Percentiles rank a stretch among this genome's conserved stretches.
Conservation (phyloP, 2,888 invertebrate genomes). For the Athetis lepigone region DNA sequence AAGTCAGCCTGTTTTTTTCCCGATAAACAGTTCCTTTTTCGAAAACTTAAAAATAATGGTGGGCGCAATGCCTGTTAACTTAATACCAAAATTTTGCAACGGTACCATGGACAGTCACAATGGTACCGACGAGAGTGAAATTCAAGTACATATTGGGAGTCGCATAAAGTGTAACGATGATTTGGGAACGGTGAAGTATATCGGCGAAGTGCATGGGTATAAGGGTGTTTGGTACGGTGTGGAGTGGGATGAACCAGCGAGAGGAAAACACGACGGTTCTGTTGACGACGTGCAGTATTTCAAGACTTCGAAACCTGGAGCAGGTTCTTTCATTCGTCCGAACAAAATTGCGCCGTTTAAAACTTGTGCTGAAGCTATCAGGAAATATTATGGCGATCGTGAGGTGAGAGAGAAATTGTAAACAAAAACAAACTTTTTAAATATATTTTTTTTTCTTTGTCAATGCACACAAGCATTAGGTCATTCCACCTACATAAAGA, state of each 20-base stretch:
- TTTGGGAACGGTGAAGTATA: slow-evolving; percentile 92
- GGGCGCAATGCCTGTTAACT: slow-evolving; percentile 90
- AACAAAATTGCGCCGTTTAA: slow-evolving; percentile 94
- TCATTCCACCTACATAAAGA: slow-evolving; percentile 64
- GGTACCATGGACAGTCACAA: slow-evolving; percentile 88
- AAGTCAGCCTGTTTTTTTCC: slow-evolving; percentile 86
- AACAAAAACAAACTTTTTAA: slow-evolving; percentile 21
- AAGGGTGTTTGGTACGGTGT: slow-evolving; percentile 96
- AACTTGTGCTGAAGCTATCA: slow-evolving; percentile 94
- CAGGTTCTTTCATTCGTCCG: slow-evolving; percentile 97
- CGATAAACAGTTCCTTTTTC: slow-evolving; percentile 86
- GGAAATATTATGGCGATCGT: slow-evolving; percentile 85
- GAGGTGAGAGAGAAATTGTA: slow-evolving; percentile 76
- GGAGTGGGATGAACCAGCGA: slow-evolving; percentile 97
- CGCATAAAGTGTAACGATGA: slow-evolving; percentile 84
- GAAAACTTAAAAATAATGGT: slow-evolving; percentile 88
- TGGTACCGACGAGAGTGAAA: slow-evolving; percentile 85
- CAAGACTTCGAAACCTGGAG: slow-evolving; percentile 93
- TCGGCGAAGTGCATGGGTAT: slow-evolving; percentile 93
- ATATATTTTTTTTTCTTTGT: slow-evolving; percentile 11
- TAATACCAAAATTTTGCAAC: slow-evolving; percentile 89
- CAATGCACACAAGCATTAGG: slow-evolving; percentile 55
- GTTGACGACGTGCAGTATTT: slow-evolving; percentile 96
- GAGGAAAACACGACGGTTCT: slow-evolving; percentile 98
- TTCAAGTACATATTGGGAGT: slow-evolving; percentile 87